Conservation (phyloP, 2,888 invertebrate species). For the Chymomyza procnemis region DNA sequence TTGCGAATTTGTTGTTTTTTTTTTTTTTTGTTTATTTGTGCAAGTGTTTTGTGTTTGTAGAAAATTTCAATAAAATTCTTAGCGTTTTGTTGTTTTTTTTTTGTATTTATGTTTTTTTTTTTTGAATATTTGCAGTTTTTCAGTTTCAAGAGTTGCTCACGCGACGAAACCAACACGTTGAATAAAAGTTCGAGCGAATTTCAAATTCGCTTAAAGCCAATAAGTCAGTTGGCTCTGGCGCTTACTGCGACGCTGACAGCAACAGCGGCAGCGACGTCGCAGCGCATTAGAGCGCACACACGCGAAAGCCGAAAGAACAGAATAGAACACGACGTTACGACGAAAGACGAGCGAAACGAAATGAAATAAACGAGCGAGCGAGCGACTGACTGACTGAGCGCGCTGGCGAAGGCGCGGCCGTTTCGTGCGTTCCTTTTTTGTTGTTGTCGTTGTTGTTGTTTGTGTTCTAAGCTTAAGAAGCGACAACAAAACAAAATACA, state of each 20-base stretch:
- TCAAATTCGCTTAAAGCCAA: slow-evolving; percentile 70
- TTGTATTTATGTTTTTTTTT: slow-evolving; percentile 18
- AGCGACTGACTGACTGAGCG: too few relatives aligned
- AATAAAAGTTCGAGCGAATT: slow-evolving; percentile 70
- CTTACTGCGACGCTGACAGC: slow-evolving; percentile 33
- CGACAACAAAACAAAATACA: slow-evolving; percentile 10
- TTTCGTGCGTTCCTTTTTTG: slow-evolving; percentile 16
- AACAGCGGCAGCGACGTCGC: slow-evolving; percentile 12
- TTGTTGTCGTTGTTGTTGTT: slow-evolving; percentile 17
- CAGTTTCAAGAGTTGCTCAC: slow-evolving; percentile 65
- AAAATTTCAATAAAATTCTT: slow-evolving; percentile 27
- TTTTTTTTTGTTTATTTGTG: neutral
- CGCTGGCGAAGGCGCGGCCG: slow-evolving; percentile 55
- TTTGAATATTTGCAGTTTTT: slow-evolving; percentile 37
- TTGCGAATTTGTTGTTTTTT: slow-evolving; percentile 20
- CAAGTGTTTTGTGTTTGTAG: slow-evolving; percentile 12
- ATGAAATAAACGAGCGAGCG: slow-evolving; percentile 22
- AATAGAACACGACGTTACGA: slow-evolving; percentile 30
- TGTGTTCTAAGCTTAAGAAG: slow-evolving; percentile 46
- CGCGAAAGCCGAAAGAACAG: slow-evolving; percentile 38
- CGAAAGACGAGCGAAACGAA: slow-evolving; percentile 16
- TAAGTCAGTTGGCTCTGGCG: slow-evolving; percentile 47
- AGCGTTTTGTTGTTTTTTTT: slow-evolving; percentile 22
- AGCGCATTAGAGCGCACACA: slow-evolving; percentile 7
- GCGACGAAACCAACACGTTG: slow-evolving; percentile 71